Evolutionary conservation across 2,888 invertebrate species (phyloP), one percentile per base, ranked within the genome.

Genomic region (Drosophila prolongata): DNA sequence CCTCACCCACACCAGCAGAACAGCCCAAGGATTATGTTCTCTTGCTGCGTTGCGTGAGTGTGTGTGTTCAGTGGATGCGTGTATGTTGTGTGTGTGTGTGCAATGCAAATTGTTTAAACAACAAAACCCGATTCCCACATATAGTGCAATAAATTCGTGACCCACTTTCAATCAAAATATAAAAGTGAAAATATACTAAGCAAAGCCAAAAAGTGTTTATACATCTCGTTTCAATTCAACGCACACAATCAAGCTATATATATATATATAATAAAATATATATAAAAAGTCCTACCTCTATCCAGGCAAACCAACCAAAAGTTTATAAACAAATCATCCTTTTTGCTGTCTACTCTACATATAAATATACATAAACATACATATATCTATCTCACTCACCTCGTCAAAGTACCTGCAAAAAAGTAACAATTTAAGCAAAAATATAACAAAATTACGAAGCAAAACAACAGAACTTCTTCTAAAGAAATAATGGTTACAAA

Each of bases 21-120:
- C 91, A 92, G 88, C 91, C 90, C 91, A 79, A 90, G 91, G 92
- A 91, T 91, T 91, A 91, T 91, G 91, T 92, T 92, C 82, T 89
- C 90, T 91, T 74, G 71, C 81, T 82, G 82, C 77, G 77, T 57
- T 70, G 61, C 78, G 80, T 83, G 87, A 75, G 72, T 66, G 66
- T 80, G 80, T 75, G 70, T 54, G 55, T 58, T 64, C 62, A 35
- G 49, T 56, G 43, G 38, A 27, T 42, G n/a, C 13, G 27, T 43
- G 43, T 49, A 27, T 30, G 6, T 3, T 43, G 38, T 10, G 38
- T 40, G 35, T 43, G 55, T 34, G 34, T 34, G n/a, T 62, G 49
- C 58, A 59, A 58, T 64, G 40, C 50, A 52, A 60, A 40, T 53
- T 60, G 68, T 69, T 69, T 43, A 60, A 71, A 49, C 71, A 47